Conservation (phyloP, 2,888 invertebrate genomes). For the Nephrotoma appendiculata region DNA sequence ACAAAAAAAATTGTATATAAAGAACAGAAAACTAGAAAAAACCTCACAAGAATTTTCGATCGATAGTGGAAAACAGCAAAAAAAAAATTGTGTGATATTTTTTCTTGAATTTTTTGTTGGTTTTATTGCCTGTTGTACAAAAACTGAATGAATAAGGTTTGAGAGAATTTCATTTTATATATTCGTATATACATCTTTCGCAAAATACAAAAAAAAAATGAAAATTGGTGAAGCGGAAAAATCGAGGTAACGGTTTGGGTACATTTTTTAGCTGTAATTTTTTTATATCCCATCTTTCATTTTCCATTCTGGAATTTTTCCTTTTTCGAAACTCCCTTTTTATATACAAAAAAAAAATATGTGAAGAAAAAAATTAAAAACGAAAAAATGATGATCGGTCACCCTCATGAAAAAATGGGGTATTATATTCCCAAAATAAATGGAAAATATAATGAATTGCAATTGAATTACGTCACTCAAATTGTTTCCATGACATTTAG, state of each 20-base stretch:
- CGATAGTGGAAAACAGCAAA: conserved; percentile 1
- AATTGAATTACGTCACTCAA: not conserved
- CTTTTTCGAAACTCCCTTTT: not conserved
- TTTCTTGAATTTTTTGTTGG: conserved; percentile 1
- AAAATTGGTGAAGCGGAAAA: conserved; percentile 2
- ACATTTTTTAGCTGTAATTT: not conserved
- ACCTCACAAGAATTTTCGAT: conserved; percentile 1
- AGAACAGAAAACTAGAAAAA: conserved; percentile 2
- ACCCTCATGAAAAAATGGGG: not conserved
- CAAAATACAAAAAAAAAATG: not conserved
- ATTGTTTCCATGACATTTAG: not conserved
- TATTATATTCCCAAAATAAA: not conserved
- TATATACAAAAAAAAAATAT: not conserved
- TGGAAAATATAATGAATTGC: not conserved
- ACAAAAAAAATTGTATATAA: not conserved
- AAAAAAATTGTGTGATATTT: conserved; percentile 3
- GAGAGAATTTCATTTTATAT: conserved; percentile 1
- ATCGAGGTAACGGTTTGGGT: conserved; percentile 4
- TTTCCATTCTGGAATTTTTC: not conserved
- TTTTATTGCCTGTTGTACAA: conserved; percentile 2
- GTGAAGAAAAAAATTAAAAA: not conserved
- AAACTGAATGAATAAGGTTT: not conserved
- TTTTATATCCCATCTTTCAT: not conserved
- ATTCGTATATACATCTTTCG: not conserved
- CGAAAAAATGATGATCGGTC: not conserved